These are phyloP conservation scores for Rafetus swinhoei DNA, from an alignment of 2,113 vertebrate genomes.

Conservation along the genomic window DNA sequence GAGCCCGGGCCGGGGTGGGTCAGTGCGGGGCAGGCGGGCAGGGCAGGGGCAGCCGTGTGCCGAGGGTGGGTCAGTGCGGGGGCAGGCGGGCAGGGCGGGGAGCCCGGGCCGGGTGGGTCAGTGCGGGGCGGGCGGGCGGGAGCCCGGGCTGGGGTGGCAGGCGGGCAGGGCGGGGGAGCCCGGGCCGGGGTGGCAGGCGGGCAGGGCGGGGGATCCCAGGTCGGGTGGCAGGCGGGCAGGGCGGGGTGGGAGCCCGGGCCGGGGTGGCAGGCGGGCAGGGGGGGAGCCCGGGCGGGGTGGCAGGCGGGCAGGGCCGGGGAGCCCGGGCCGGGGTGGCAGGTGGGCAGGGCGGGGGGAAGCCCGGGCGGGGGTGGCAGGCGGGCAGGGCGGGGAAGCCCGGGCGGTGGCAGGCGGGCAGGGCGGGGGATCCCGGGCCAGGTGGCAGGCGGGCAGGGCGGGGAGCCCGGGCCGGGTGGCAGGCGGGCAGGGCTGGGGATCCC, in stretches of 20 bases:
- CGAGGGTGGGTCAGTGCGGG: not conserved
- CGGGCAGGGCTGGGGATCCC: not conserved
- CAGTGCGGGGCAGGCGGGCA: no score
- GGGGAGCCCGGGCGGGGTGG: not conserved
- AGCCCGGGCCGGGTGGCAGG: not conserved
- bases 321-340: not conserved
- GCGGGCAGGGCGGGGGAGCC: no score
- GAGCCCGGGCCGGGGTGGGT: no score
- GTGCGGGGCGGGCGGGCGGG: no score
- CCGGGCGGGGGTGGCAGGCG: not conserved
- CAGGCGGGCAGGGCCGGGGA: fast-evolving
- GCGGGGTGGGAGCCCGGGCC: no score
- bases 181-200: not conserved
- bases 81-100: no score
- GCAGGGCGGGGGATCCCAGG: no score
- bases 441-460: not conserved
- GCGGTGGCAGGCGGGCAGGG: no score
- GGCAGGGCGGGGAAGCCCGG: not conserved
- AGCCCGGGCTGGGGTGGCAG: no score
- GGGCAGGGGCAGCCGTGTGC: not conserved
- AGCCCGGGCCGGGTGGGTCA: no score
- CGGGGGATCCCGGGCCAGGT: no score
- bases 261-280: not conserved
- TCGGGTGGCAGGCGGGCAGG: not conserved
- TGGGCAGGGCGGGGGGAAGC: not conserved